Evolutionary conservation across 2,888 invertebrate genomes (phyloP), one percentile per base, ranked within the genome.

Genomic region (Urechis unicinctus): DNA sequence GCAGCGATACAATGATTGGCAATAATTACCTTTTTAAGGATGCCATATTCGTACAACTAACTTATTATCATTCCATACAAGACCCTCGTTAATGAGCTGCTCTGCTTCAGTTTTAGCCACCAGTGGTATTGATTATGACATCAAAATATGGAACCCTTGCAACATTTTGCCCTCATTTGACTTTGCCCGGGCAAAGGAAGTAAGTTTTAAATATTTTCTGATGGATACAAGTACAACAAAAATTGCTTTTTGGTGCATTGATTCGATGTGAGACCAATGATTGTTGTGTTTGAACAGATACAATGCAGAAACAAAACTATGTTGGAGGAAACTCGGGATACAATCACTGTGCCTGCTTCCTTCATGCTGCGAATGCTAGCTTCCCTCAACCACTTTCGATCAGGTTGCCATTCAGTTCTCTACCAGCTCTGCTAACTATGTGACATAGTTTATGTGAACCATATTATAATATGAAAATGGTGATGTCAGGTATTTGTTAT

Each of bases 101-200:
- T 53, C 31, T 50, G 13, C 60, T 66, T 44, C 58, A 79, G 79
- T 80, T 55, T 77, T 91, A 47, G 88, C 89, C 0, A 87, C 89
- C 13, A 89, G 89, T 60, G 91, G 91, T n/a, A 90, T 91, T 60
- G 90, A 91, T 73, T 88, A 90, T 73, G 88, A 90, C 73, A 83
- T 91, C 28, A 91, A 91, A 77, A 76, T 91, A 1, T 91, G 89
- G 88, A 83, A 86, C 1, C 90, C 90, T 0, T 76, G 83, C n/a
- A 80, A 81, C 48, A 81, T 84, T 24, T 61, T 84, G 55, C 75
- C 83, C 0, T 79, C 70, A 49, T 89, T 87, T 71, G 84, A 88
- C 72, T 78, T 76, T 30, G 80, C 79, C 50, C 81, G 81, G 66
- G 87, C 88, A 0, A 82, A 84, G 58, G 85, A 85, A 68, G 73